Evolutionary conservation across 92 coral and sea anemone species (phyloP), one percentile per base, ranked within the genome.

Genomic region (Actinernus sp.): DNA sequence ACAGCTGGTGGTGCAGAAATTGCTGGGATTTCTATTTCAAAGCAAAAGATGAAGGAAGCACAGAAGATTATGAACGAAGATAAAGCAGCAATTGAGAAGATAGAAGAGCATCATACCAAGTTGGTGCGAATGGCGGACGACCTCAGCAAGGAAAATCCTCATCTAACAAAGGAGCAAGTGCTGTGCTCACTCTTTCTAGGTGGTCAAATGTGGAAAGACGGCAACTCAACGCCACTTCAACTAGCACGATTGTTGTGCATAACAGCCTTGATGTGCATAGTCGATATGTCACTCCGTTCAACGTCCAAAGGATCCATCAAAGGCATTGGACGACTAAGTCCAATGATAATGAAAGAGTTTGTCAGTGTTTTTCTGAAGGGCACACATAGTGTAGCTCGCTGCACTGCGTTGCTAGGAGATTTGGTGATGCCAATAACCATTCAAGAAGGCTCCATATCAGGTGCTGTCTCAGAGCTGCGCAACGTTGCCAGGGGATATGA

Each of bases 1-100:
- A 50, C 57, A 9, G 14, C 57, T 14, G 57, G 8, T 5, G 57
- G 57, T 17, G 57, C 57, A 6, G 57, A 50, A 26, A 50, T 50
- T 17, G 57, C 26, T 5, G 27, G 24, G 9, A 25, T 25, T 3
- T 6, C 24, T 25, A 20, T 14, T 14, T 50, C 57, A n/a, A 50
- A 50, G 14, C 7, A 8, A 0, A 14, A 50, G 27, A 50, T 50
- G 27, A 14, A 50, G 8, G 27, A 20, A 5, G 24, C 57, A 8
- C 24, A 50, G 26, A 14, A 20, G 6, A 1, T 50, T 25, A 20
- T 50, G 27, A 14, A 50, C 5, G 26, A 20, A 4, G 57, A 50
- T 50, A 50, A 50, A 20, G 27, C 6, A 3, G 24, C 26, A 50
- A 3, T 26, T 5, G 26, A 50, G 31, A 8, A 14, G 24, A 50